A percentile compares a stretch with the other conserved stretches of the same genome.
phyloP scores from a whole-genome alignment of 2,888 invertebrate genomes.

The Pseudolycoriella hygida region DNA sequence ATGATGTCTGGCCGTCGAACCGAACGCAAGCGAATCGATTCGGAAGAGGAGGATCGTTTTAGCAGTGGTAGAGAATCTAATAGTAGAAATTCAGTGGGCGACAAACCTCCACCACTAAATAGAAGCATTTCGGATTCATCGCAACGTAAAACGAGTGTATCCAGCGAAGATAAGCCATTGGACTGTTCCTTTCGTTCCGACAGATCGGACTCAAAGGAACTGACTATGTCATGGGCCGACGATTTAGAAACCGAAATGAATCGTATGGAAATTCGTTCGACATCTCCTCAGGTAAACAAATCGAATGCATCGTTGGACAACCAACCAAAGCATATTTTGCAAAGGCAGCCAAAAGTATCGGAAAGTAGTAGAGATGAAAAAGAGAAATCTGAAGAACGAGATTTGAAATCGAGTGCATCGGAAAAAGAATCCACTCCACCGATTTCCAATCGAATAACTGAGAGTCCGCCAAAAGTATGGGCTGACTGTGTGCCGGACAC shows the following conservation, averaged over 20 bases:
- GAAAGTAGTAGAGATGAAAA: constrained; percentile 4
- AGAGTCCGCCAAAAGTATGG: constrained; percentile 7
- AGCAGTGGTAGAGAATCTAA: constrained; percentile 13
- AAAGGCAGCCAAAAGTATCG: constrained; percentile 18
- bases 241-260: constrained; percentile 24
- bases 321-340: constrained; percentile 28
- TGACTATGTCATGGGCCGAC: constrained; percentile 30
- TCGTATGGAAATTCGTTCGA: constrained; percentile 16
- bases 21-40: constrained; percentile 11
- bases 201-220: constrained; percentile 11
- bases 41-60: constrained; percentile 16
- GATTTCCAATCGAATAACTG: not conserved
- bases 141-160: constrained; percentile 28
- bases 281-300: constrained; percentile 21
- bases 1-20: constrained; percentile 6
- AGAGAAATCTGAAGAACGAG: constrained; percentile 13
- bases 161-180: constrained; percentile 12
- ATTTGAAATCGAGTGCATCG: not conserved
- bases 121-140: constrained; percentile 31
- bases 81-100: constrained; percentile 11
- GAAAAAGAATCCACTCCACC: constrained; percentile 3
- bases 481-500: constrained; percentile 7
- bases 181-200: constrained; percentile 10
- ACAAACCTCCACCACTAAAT: constrained; percentile 18
- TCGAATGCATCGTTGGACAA: constrained; percentile 13